These are phyloP conservation scores for Melinaea menophilus DNA, from an alignment of 2,888 invertebrate species.

Conservation along the genomic window DNA sequence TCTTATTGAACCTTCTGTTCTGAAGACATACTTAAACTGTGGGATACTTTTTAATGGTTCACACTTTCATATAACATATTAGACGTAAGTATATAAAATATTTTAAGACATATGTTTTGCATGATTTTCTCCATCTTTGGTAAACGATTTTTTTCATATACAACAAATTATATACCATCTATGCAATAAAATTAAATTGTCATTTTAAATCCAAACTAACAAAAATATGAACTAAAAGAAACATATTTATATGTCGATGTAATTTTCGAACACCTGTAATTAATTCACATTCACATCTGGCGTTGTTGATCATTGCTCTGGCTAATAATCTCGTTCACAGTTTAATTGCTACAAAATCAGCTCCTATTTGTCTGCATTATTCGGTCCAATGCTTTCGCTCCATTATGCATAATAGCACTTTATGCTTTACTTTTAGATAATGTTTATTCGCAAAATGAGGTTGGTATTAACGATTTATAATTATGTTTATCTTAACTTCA, in stretches of 20 bases:
- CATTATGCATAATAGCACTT: constrained; percentile 22
- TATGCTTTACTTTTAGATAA: constrained; percentile 3
- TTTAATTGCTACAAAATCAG: constrained; percentile 54
- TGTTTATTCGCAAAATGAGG: neutral
- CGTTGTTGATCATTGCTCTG: constrained; percentile 40
- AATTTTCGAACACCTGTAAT: constrained; percentile 32
- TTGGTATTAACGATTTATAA: neutral
- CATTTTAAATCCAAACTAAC: no score
- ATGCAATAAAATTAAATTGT: no score
- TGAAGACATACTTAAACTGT: constrained; percentile 53
- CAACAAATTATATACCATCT: no score
- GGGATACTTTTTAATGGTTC: constrained; percentile 42
- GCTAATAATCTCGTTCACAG: constrained; percentile 39
- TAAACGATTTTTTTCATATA: no score
- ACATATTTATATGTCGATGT: no score
- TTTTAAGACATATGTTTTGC: no score
- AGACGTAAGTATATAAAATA: no score
- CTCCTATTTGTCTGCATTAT: constrained; percentile 42
- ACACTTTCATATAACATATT: constrained; percentile 19
- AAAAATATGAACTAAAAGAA: no score
- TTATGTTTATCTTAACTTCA: neutral
- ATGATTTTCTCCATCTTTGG: no score
- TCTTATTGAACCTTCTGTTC: constrained; percentile 57
- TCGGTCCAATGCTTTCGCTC: constrained; percentile 21
- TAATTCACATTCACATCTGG: constrained; percentile 37